Base-by-base conservation (phyloP, 1,140 invertebrate genomes). In the Aphelinus certus region DNA sequence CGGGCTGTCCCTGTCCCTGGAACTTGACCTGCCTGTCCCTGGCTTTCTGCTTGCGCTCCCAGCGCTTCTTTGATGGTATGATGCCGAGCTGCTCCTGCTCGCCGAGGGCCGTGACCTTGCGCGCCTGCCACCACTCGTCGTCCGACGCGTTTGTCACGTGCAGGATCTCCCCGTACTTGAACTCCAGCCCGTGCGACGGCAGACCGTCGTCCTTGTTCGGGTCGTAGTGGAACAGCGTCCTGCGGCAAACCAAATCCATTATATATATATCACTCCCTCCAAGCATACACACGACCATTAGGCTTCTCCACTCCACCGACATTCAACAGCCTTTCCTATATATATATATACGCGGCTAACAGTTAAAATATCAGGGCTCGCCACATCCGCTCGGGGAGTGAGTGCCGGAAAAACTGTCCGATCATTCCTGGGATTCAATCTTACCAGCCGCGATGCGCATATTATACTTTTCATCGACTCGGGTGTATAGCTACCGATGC, bases 61-160 rank as follows among this genome's bases (percentile, higher is more conserved):
- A 96, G 76, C 95, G 91, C 73, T 93, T 91, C 81, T 95, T 95
- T 47, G 94, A 96, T 10, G 95, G 95, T 77, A 97, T 94, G 81
- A 97, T 96, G 56, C 95, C 95, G 80, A 95, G 92, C 55, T 93
- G 91, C 80, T 92, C 83, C 46, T 76, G 69, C 62, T 82, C 81
- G 86, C 88, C 93, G 9, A 87, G 83, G 87, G 91, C 88, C 70
- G 91, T 89, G 48, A 92, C 90, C 74, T 90, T 91, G 85, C 92
- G 91, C 56, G 98, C 98, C 86, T 99, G 98, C 98, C 98, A 99
- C 98, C 98, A 99, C 87, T 99, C 97, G 86, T 99, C 98, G 87
- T 99, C 98, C 76, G 95, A 97, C 63, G 98, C 97, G 88, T 99
- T 99, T 49, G 97, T 98, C 65, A 99, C 98, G 87, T 99, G 97